A percentile compares a stretch with the other conserved stretches of the same genome.
Conservation (phyloP, 2,113 vertebrate species). For the Datnioides undecimradiatus region DNA sequence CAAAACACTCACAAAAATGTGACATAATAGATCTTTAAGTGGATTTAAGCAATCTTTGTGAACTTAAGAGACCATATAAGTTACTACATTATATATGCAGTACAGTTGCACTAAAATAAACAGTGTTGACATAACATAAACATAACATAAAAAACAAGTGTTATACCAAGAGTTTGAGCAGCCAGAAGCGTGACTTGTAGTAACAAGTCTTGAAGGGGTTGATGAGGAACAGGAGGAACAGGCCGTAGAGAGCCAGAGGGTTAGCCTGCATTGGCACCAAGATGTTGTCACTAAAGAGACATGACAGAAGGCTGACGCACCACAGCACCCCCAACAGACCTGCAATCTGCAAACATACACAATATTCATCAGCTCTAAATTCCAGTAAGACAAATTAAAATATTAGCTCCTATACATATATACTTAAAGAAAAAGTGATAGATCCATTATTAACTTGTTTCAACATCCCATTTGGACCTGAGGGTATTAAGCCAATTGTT, state of each 20-base stretch:
- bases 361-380: neutral
- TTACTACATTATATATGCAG: neutral
- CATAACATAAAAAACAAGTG: too few species aligned
- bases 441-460: neutral
- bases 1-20: neutral
- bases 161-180: conserved; percentile 96
- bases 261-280: conserved; percentile 92
- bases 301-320: conserved; percentile 96
- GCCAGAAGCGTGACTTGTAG: conserved; percentile 99
- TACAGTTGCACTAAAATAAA: neutral
- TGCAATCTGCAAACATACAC: conserved; percentile 78
- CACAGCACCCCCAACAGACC: conserved; percentile 96
- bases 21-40: neutral
- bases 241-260: conserved; percentile 95
- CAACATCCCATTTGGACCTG: neutral
- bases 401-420: too few species aligned
- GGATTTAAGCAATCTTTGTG: neutral
- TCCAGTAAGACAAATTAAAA: neutral
- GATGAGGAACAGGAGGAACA: conserved; percentile 98
- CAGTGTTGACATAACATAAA: neutral
- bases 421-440: too few species aligned
- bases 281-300: conserved; percentile 89
- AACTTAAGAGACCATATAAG: neutral
- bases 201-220: conserved; percentile 99
- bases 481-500: neutral